These are phyloP conservation scores for Macropis europaea DNA, from an alignment of 2,888 invertebrate genomes.

Conservation along the genomic window DNA sequence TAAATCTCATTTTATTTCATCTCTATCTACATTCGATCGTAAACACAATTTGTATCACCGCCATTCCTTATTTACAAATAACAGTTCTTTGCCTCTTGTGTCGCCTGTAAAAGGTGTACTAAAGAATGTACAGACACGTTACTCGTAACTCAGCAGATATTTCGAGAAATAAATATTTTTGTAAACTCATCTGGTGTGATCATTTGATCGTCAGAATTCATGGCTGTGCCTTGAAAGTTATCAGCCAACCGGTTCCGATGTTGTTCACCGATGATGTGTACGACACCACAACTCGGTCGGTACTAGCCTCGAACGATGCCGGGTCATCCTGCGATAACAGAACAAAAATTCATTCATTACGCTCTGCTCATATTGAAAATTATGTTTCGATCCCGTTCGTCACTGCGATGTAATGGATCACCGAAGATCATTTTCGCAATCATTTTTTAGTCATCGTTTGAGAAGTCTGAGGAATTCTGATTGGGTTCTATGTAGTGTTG, in stretches of 20 bases:
- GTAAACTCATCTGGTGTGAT: not conserved
- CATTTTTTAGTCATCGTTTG: no score
- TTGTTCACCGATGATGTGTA: constrained; percentile 86
- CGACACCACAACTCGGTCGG: constrained; percentile 83
- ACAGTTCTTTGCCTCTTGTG: not conserved
- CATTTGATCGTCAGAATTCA: not conserved
- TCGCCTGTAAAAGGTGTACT: not conserved
- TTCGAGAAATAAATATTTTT: constrained; percentile 24
- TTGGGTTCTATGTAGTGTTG: no score
- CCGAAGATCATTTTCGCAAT: no score
- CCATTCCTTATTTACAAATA: constrained; percentile 45
- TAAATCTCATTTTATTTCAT: constrained; percentile 48
- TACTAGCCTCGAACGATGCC: constrained; percentile 81
- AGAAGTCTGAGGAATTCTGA: no score
- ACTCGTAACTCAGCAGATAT: not conserved
- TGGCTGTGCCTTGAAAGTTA: constrained; percentile 74
- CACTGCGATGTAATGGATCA: no score
- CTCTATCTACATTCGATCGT: constrained; percentile 23
- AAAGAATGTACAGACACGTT: not conserved
- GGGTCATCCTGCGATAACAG: constrained; percentile 82
- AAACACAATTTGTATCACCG: not conserved
- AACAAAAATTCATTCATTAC: not conserved
- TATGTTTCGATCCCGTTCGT: not conserved
- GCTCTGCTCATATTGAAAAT: not conserved
- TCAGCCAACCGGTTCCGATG: constrained; percentile 87